These are phyloP conservation scores for Amphiprion clarkii DNA, from an alignment of 2,797 vertebrate genomes.

Conservation along the genomic window DNA sequence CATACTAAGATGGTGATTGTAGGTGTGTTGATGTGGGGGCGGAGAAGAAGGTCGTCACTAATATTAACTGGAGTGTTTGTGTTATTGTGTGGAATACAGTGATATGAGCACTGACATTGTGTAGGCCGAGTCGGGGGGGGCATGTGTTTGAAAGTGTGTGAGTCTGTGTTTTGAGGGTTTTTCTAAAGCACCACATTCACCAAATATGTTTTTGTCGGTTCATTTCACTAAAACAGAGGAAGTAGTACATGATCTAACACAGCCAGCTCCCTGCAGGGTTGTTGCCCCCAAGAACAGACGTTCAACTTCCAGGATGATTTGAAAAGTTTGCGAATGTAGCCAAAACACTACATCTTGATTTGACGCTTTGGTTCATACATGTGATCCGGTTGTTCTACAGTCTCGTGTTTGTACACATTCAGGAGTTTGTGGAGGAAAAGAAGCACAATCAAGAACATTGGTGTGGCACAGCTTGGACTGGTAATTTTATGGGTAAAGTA, in stretches of 20 bases:
- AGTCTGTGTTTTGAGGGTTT: slow-evolving; percentile 49
- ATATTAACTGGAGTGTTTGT: slow-evolving; percentile 75
- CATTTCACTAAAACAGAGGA: slow-evolving; percentile 75
- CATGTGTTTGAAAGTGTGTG: slow-evolving; percentile 34
- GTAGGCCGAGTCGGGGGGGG: slow-evolving; percentile 36
- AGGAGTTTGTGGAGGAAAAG: background rate
- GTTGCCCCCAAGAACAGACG: slow-evolving; percentile 74
- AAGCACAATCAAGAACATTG: slow-evolving; percentile 31
- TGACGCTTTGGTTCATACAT: background rate
- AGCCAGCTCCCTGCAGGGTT: slow-evolving; percentile 56
- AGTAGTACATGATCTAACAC: slow-evolving; percentile 73
- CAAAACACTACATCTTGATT: slow-evolving; percentile 12
- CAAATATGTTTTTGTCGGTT: slow-evolving; percentile 72
- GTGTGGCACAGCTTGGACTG: slow-evolving; percentile 16
- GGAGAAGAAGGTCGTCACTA: slow-evolving; percentile 78
- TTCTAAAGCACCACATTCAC: slow-evolving; percentile 87
- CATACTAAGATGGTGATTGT: slow-evolving; percentile 83
- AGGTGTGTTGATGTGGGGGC: slow-evolving; percentile 66
- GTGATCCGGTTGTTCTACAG: slow-evolving; percentile 6
- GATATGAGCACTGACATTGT: slow-evolving; percentile 69
- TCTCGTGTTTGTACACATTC: slow-evolving; percentile 13
- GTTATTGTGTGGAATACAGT: slow-evolving; percentile 56
- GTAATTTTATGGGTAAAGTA: slow-evolving; percentile 18
- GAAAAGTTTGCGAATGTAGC: background rate
- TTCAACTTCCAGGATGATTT: background rate